Evolutionary conservation across 1,140 invertebrate genomes (phyloP), one percentile per base, ranked within the genome.

Genomic region (Pseudomyrmex dendroicus): DNA sequence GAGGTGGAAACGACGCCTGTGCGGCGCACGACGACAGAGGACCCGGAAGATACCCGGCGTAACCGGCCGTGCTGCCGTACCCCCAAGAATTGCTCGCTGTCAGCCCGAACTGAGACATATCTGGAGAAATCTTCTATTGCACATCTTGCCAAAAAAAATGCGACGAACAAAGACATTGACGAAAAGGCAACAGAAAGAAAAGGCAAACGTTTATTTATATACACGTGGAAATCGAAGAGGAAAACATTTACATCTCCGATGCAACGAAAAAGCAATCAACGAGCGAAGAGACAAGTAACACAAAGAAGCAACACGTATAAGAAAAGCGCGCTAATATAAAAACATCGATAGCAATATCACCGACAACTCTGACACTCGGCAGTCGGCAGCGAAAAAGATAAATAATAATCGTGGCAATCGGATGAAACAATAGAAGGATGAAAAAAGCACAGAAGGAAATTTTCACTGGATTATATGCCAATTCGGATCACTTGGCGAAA

Each of bases 81-180:
- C 97, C 97, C 97, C 97, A 98, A 2, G 96, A 96, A 91, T 97
- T 97, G 82, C 96, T 96, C 83, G 96, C 96, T 89, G 96, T 96
- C 92, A 97, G 92, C 57, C 97, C 96, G 90, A 97, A 97, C 93
- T 97, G 96, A 64, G 96, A 96, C 96, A 97, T 96, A 93, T 97
- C 97, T 97, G 93, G 63, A 62, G 82, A 86, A 64, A 86, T 48
- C 15, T 48, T 68, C 78, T 25, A 20, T 82, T 74, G 61, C 59
- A 82, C 78, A 25, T 2, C 22, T 62, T 7, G 20, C 48, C 44
- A 57, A 10, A 2, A 70, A 10, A 2, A 72, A 15, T 20, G 44
- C 46, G 50, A 66, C n/a, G 35, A 46, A n/a, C 25, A 50, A n/a
- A 25, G 15, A 48, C 15, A 44, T 15, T 35, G 17, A 52, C 17